Evolutionary conservation across 1,140 invertebrate species (phyloP).

Genomic region (Daktulosphaira vitifoliae): DNA sequence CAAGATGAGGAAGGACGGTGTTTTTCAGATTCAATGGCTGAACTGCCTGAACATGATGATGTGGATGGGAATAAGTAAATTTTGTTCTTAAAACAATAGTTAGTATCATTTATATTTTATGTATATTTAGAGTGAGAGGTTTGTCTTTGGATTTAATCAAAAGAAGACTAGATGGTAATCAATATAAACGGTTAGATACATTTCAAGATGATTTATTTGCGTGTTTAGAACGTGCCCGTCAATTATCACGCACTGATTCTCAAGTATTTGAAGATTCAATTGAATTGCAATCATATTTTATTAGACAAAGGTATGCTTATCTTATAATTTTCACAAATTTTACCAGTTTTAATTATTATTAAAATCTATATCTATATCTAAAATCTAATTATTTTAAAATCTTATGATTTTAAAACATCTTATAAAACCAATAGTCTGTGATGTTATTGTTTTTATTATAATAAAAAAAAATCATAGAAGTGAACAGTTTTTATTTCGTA

Average conservation of each 20-base stretch:
- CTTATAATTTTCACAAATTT: neutral
- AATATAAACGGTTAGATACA: conserved; percentile 83
- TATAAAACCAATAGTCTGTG: too few species aligned
- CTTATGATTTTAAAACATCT: too few species aligned
- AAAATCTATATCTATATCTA: too few species aligned
- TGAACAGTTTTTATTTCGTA: too few species aligned
- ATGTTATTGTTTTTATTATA: too few species aligned
- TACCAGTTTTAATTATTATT: too few species aligned
- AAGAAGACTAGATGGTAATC: conserved; percentile 69
- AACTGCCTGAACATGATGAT: conserved; percentile 83
- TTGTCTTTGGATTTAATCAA: conserved; percentile 80
- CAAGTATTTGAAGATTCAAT: conserved; percentile 91
- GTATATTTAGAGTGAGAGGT: conserved; percentile 55
- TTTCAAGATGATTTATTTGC: conserved; percentile 97
- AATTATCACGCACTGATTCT: conserved; percentile 79
- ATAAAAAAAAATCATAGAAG: too few species aligned
- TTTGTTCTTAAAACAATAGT: neutral
- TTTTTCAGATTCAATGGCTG: conserved; percentile 90
- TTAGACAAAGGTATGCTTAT: conserved; percentile 51
- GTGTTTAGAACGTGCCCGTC: conserved; percentile 81
- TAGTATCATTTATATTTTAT: conserved; percentile 5
- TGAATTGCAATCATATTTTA: conserved; percentile 87
- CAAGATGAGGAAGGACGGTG: conserved; percentile 93
- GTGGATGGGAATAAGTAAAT: conserved; percentile 56
- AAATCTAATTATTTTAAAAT: too few species aligned